A percentile compares a stretch with the other conserved stretches of the same genome.
phyloP scores from a whole-genome alignment of 2,888 invertebrate genomes.

The Cotesia congregata region DNA sequence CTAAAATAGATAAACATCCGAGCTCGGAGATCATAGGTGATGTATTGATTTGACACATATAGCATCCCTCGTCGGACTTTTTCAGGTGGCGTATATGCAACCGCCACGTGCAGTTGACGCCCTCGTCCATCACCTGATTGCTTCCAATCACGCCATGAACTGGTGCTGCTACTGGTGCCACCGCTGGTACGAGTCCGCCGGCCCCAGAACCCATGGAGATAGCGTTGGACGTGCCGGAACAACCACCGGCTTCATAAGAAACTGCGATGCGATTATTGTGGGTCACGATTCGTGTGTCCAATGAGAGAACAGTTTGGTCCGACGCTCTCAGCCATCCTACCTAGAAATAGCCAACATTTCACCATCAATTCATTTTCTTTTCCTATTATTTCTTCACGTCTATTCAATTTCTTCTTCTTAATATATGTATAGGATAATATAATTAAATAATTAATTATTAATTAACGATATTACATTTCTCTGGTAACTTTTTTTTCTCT shows the following conservation, averaged over 20 bases:
- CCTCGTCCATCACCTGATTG: constrained; percentile 83
- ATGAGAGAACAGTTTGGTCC: constrained; percentile 90
- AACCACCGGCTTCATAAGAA: constrained; percentile 79
- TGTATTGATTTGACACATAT: constrained; percentile 94
- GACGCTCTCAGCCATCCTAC: constrained; percentile 92
- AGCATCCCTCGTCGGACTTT: constrained; percentile 88
- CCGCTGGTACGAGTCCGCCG: constrained; percentile 88
- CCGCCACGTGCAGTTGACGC: constrained; percentile 88
- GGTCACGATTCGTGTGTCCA: constrained; percentile 87
- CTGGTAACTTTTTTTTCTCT: not conserved
- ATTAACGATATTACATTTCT: not conserved
- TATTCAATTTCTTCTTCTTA: too few species aligned
- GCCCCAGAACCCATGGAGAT: constrained; percentile 60
- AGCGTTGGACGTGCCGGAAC: constrained; percentile 58
- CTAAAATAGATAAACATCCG: constrained; percentile 90
- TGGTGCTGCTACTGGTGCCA: constrained; percentile 78
- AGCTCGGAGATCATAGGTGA: constrained; percentile 89
- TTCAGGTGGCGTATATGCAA: constrained; percentile 85
- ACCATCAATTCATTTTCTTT: constrained; percentile 27
- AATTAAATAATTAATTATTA: not conserved
- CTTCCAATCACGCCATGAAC: constrained; percentile 80
- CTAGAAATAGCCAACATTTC: constrained; percentile 70
- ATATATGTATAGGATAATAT: too few species aligned
- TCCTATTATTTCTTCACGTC: not conserved
- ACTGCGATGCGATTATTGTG: constrained; percentile 88